Evolutionary conservation across 1,140 invertebrate species (phyloP).

Genomic region (Riptortus pedestris): DNA sequence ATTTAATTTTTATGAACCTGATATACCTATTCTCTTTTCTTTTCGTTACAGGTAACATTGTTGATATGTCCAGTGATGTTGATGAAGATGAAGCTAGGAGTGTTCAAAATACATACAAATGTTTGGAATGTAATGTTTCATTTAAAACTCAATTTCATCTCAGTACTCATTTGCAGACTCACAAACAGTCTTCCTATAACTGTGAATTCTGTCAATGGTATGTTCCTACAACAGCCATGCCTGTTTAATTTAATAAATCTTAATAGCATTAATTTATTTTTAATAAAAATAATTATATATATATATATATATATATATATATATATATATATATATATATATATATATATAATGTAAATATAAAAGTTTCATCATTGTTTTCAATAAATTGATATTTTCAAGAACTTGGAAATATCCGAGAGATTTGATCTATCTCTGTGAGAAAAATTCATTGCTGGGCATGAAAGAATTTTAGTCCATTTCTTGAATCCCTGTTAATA

Average conservation of each 20-base stretch:
- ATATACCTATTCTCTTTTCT: neutral
- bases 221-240: neutral
- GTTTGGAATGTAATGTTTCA: neutral
- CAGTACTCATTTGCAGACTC: neutral
- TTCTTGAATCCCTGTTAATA: neutral
- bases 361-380: no score
- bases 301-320: no score
- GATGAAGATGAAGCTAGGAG: conserved; percentile 1
- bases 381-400: no score
- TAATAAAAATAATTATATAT: no score
- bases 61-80: neutral
- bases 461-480: neutral
- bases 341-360: no score
- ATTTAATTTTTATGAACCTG: no score
- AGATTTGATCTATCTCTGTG: neutral
- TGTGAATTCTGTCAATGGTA: neutral
- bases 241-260: no score
- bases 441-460: neutral
- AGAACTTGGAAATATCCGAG: no score
- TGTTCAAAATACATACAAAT: neutral
- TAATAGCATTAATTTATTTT: no score
- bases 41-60: neutral
- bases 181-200: neutral
- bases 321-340: no score
- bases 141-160: neutral